A percentile compares a stretch with the other conserved stretches of the same genome.
Conservation (phyloP, 2,113 vertebrate genomes). For the Pteropus alecto region DNA sequence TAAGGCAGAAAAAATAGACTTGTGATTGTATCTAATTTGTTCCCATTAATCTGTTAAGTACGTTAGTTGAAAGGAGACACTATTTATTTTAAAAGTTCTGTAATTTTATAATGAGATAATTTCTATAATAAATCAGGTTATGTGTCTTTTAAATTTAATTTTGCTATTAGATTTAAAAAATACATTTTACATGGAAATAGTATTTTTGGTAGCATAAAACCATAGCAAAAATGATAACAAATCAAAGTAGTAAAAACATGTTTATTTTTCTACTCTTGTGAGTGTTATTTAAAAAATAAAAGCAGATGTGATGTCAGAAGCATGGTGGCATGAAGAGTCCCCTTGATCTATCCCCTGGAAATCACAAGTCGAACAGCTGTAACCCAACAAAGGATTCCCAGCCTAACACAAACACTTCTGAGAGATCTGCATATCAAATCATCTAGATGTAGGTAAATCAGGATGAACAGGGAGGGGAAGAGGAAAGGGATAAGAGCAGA, state of each 20-base stretch:
- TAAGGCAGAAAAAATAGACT: slow-evolving; percentile 1
- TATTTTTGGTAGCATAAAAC: not conserved
- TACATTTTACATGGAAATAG: not conserved
- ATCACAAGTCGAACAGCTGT: no score
- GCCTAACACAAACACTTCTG: no score
- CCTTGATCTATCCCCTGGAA: no score
- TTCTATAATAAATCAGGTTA: not conserved
- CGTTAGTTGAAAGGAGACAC: slow-evolving; percentile 54
- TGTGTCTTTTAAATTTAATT: not conserved
- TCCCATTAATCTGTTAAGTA: slow-evolving; percentile 54
- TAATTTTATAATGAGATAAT: not conserved
- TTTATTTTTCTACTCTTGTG: not conserved
- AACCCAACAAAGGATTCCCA: no score
- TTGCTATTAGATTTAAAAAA: not conserved
- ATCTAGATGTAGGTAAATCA: no score
- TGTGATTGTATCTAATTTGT: not conserved
- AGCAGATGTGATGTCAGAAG: not conserved
- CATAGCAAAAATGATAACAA: not conserved
- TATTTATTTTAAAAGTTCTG: slow-evolving; percentile 61
- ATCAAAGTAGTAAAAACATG: not conserved
- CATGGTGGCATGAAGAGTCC: no score
- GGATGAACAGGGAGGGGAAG: no score
- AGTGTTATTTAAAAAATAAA: not conserved
- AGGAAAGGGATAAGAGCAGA: no score
- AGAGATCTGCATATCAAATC: no score